phyloP scores from a whole-genome alignment of 2,113 vertebrate genomes.

The Puma concolor region DNA sequence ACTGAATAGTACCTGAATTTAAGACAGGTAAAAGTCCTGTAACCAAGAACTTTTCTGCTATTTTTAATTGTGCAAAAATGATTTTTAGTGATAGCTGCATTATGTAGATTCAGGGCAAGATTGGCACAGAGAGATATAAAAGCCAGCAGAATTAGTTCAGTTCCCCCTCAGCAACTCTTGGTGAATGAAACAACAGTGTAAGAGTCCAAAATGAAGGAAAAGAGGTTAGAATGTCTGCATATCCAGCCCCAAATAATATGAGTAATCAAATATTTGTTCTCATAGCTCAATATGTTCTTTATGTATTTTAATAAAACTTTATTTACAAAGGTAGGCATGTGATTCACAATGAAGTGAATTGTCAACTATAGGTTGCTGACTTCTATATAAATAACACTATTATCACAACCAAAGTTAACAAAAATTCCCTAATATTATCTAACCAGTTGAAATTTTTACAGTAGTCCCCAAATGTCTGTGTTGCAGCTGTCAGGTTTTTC shows the following conservation, averaged over 20 bases:
- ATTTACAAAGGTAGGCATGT: background rate
- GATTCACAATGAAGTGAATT: background rate
- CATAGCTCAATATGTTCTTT: background rate
- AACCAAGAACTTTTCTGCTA: background rate
- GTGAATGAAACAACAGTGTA: background rate
- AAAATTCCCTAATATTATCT: background rate
- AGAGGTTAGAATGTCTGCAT: too few relatives aligned
- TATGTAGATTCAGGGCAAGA: background rate
- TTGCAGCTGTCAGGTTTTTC: background rate
- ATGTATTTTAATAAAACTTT: background rate
- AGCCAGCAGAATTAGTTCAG: background rate
- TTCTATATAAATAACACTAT: background rate
- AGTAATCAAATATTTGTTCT: background rate
- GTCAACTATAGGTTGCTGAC: background rate
- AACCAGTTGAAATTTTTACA: background rate
- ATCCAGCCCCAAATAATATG: background rate
- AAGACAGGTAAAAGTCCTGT: background rate
- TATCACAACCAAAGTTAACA: background rate
- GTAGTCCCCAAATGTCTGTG: background rate
- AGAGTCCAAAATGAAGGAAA: background rate
- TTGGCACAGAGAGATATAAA: background rate
- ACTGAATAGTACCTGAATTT: background rate
- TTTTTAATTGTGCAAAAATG: background rate
- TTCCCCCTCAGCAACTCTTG: background rate
- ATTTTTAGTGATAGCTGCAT: background rate